Percentiles rank a stretch among this genome's conserved stretches.
These are phyloP conservation scores for Conopomorpha cramerella DNA, from an alignment of 1,140 invertebrate genomes.

Conservation along the genomic window DNA sequence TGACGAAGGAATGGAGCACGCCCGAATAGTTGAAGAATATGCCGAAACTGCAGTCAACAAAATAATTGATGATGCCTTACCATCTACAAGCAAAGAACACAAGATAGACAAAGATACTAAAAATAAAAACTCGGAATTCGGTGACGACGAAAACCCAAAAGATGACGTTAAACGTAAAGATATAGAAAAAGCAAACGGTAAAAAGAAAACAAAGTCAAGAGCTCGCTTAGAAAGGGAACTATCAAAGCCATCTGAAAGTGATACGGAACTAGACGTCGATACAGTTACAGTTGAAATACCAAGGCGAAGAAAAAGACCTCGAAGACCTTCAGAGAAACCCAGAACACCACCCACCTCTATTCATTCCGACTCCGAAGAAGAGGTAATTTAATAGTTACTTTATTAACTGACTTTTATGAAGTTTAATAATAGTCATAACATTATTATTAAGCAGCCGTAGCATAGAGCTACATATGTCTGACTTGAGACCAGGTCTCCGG, in stretches of 20 bases:
- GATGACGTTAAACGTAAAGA: conserved; percentile 40
- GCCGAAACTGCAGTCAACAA: conserved; percentile 3
- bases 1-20: conserved; percentile 11
- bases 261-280: conserved; percentile 48
- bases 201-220: conserved; percentile 44
- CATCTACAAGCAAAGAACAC: conserved; percentile 23
- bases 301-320: conserved; percentile 42
- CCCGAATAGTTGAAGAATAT: conserved; percentile 12
- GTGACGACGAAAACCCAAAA: conserved; percentile 41
- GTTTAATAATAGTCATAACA: too few species aligned
- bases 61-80: conserved; percentile 7
- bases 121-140: conserved; percentile 34
- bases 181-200: conserved; percentile 25
- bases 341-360: conserved; percentile 36
- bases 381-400: conserved; percentile 30
- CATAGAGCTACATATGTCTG: too few species aligned
- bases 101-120: conserved; percentile 25
- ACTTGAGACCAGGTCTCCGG: too few species aligned
- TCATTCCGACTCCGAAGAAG: conserved; percentile 46
- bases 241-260: conserved; percentile 56
- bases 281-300: conserved; percentile 58
- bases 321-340: conserved; percentile 44
- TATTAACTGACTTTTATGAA: conserved; percentile 3
- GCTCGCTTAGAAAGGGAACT: conserved; percentile 53
- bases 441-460: too few species aligned